phyloP scores from a whole-genome alignment of 2,113 vertebrate species.

The Suricata suricatta region DNA sequence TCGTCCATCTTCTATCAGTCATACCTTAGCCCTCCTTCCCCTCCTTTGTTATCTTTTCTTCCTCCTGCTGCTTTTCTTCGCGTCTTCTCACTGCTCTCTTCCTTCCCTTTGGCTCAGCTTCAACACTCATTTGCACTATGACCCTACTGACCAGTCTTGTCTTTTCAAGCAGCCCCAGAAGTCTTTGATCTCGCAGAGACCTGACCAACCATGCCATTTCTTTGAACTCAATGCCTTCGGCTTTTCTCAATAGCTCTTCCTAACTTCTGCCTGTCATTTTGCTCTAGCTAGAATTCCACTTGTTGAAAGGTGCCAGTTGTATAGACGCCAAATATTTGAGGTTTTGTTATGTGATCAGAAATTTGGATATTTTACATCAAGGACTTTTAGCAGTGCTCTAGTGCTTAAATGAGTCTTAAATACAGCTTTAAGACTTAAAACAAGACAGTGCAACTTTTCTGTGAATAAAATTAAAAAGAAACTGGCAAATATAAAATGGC shows the following conservation, averaged over 20 bases:
- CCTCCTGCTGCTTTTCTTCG: neutral
- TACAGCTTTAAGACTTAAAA: neutral
- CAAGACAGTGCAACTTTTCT: neutral
- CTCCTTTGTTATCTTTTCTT: neutral
- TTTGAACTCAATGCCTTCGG: conserved; percentile 58
- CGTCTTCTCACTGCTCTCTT: neutral
- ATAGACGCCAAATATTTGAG: neutral
- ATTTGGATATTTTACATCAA: conserved; percentile 23
- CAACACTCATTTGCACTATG: neutral
- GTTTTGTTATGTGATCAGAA: conserved; percentile 36
- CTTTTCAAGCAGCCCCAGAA: neutral
- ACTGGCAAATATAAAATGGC: neutral
- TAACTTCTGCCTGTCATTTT: conserved; percentile 37
- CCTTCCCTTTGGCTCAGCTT: neutral
- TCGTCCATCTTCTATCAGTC: neutral
- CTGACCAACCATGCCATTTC: conserved; percentile 29
- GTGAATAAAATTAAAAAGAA: neutral
- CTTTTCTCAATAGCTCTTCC: conserved; percentile 57
- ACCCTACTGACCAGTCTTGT: neutral
- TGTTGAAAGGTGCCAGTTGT: conserved; percentile 39
- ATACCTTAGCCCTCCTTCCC: neutral
- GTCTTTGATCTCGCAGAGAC: conserved; percentile 42
- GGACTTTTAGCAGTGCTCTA: neutral
- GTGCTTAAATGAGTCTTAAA: conserved; percentile 16
- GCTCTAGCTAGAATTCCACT: conserved; percentile 16